Base-by-base conservation (phyloP, 2,797 vertebrate species). In the Danio albolineatus region DNA sequence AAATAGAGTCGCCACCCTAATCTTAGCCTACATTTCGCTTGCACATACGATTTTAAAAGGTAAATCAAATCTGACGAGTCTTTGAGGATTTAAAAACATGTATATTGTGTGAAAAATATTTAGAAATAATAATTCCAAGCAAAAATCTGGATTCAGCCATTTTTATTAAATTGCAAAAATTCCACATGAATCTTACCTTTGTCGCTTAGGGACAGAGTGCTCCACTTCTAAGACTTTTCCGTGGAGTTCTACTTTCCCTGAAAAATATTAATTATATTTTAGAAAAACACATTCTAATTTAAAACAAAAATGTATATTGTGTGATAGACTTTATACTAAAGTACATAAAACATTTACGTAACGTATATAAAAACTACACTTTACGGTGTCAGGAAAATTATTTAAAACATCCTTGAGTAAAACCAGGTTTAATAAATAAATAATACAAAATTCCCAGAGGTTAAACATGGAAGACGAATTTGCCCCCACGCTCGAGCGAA, bases 161-260 rank as follows among this genome's bases (percentile, higher is more conserved):
- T 19, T 71, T 38, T 62, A 49, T 77, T 76, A 86, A 84, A 77
- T 13, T 74, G 66, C 36, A 38, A 84, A 51, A 69, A 57, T 60
- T 59, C 51, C 10, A 41, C 44, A 53, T 48, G 14, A 41, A 17
- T 7, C 91, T 93, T 96, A 99, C 98, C 98, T 97, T 94, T 97
- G 98, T 92, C 97, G 96, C 94, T 98, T 98, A 77, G 98, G 97
- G 84, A 99, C 98, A 17, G 97, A 99, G 87, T 98, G 95, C 83
- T 99, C 97, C 91, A 99, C 97, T 94, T 98, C 97, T 81, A 99
- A 93, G 92, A 96, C 89, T 95, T 99, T 98, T 82, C 98, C 98
- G 85, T 98, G 96, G 88, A 99, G 95, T 93, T 99, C 97, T 92
- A 95, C 96, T 97, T 98, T 98, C 95, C 97, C 97, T 99, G 92